Evolutionary conservation across 2,888 invertebrate species (phyloP).

Genomic region (Eugnorisma glareosa): DNA sequence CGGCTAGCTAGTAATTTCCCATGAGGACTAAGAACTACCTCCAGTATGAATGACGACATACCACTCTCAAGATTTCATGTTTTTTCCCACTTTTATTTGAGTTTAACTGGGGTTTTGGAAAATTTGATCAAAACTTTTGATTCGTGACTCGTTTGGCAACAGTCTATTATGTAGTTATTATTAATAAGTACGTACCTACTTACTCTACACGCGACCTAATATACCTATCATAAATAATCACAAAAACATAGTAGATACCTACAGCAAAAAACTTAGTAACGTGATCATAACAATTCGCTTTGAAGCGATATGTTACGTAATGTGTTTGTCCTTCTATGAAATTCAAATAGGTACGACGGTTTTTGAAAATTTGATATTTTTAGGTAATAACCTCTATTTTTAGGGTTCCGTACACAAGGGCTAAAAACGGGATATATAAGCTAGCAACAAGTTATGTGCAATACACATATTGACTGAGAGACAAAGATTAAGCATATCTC

Average conservation of each 20-base stretch:
- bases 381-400: too few relatives aligned
- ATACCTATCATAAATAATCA: background rate
- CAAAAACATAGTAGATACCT: background rate
- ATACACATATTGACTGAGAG: background rate
- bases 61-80: constrained; percentile 38
- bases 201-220: background rate
- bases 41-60: constrained; percentile 49
- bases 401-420: too few relatives aligned
- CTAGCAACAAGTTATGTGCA: too few relatives aligned
- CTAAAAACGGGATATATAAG: too few relatives aligned
- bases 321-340: too few relatives aligned
- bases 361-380: too few relatives aligned
- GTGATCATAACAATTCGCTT: too few relatives aligned
- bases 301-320: too few relatives aligned
- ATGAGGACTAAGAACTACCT: constrained; percentile 37
- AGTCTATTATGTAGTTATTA: background rate
- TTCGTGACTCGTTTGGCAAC: background rate
- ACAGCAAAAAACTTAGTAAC: background rate
- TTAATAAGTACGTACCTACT: background rate
- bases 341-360: too few relatives aligned
- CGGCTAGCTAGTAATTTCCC: constrained; percentile 62
- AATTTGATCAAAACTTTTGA: background rate
- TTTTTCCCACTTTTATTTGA: constrained; percentile 13
- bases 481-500: background rate
- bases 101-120: background rate